Conservation (phyloP, 2,113 vertebrate genomes). For the Amphilophus citrinellus region DNA sequence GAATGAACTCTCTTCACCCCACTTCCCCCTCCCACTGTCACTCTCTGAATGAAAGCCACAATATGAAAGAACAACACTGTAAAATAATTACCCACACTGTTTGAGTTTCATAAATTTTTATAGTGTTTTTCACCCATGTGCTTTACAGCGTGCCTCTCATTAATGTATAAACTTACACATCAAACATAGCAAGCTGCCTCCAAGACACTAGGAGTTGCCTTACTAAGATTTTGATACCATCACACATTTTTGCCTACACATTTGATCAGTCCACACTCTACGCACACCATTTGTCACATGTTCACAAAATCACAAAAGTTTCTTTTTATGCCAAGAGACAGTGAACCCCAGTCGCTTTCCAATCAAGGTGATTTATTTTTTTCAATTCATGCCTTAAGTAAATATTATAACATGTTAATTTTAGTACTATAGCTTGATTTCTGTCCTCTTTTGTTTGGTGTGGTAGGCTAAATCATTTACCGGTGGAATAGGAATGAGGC, state of each 20-base stretch:
- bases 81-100: neutral
- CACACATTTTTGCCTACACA: neutral
- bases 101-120: neutral
- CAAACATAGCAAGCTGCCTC: neutral
- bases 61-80: neutral
- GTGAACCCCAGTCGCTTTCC: neutral
- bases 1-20: conserved; percentile 61
- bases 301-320: too few relatives aligned
- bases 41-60: neutral
- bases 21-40: neutral
- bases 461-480: too few relatives aligned
- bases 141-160: neutral
- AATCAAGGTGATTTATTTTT: neutral
- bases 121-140: neutral
- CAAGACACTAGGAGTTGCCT: neutral
- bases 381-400: neutral
- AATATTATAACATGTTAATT: neutral
- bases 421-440: neutral
- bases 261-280: neutral
- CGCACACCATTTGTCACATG: neutral
- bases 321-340: neutral
- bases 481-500: too few relatives aligned
- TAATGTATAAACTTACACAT: neutral
- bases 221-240: neutral
- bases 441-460: neutral